Evolutionary conservation across 2,888 invertebrate species (phyloP), one percentile per base, ranked within the genome.

Genomic region (Byasa hedistus): DNA sequence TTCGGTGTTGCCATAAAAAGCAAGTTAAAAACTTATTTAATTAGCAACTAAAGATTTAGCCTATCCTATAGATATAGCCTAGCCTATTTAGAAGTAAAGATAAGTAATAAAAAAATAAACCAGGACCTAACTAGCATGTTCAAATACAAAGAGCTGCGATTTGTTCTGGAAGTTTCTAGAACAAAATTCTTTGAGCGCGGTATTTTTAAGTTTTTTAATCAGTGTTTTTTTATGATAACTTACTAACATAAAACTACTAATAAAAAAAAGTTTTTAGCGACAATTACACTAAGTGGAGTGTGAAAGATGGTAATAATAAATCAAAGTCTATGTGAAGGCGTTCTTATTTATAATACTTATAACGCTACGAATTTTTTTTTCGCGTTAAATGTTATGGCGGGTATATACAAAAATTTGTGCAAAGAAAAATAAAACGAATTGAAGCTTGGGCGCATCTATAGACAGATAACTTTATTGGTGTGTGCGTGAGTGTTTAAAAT

Each of bases 401-500:
- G 55, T 39, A 15, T 39, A 39, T 15, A 12, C 39, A 15, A 39
- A 58, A 67, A 60, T 19, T 39, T 19, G 48, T 23, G 48, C 15
- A 51, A 27, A 21, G 57, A 44, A 54, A 60, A 22, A 52, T 52
- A 36, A 58, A 52, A 57, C 24, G n/a, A 1, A 21, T 0, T 21
- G 23, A 62, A 58, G 56, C 65, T 48, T n/a, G 54, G 57, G 54
- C 66, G 32, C 36, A 32, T 48, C 54, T 24, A 55, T 54, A 65
- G 48, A 65, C 39, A 63, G 70, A 80, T 79, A 77, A 79, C 76
- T 73, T 81, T 82, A 24, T 36, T 79, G 80, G 82, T 85, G 85
- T 86, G 88, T 88, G 86, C 84, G 86, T 86, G 83, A 76, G 79
- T 80, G 78, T 76, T 36, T 60, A 58, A 52, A 67, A 57, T 68